Evolutionary conservation across 2,797 vertebrate species (phyloP).

Genomic region (Cyprinella venusta): DNA sequence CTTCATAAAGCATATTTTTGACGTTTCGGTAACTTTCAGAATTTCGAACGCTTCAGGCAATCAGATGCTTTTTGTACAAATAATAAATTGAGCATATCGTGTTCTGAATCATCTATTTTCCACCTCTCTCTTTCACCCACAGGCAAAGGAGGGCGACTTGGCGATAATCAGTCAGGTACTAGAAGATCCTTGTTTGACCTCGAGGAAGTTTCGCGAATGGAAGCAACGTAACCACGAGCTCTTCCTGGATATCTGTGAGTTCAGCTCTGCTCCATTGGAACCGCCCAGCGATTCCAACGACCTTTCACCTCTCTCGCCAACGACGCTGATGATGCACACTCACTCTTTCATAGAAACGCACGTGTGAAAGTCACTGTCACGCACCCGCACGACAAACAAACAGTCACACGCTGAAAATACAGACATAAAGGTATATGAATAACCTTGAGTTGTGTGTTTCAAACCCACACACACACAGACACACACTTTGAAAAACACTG

Average conservation of each 20-base stretch:
- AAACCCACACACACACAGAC: conserved; percentile 37
- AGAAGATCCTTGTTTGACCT: conserved; percentile 77
- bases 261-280: conserved; percentile 68
- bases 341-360: conserved; percentile 84
- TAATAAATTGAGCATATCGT: background rate
- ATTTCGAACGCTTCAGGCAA: background rate
- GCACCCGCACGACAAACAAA: conserved; percentile 28
- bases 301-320: conserved; percentile 70
- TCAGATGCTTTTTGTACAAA: background rate
- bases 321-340: conserved; percentile 77
- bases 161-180: conserved; percentile 75
- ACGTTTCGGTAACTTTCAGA: background rate
- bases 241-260: conserved; percentile 83
- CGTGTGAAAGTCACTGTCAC: conserved; percentile 68
- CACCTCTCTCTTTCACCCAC: background rate
- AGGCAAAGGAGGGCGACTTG: conserved; percentile 81
- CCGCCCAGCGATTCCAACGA: conserved; percentile 72
- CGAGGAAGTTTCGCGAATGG: conserved; percentile 81
- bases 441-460: background rate
- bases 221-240: conserved; percentile 83
- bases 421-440: conserved; percentile 18
- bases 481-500: conserved; percentile 43
- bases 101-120: background rate
- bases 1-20: background rate
- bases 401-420: conserved; percentile 29